These are phyloP conservation scores for Apis florea DNA, from an alignment of 1,140 invertebrate genomes.

Conservation along the genomic window DNA sequence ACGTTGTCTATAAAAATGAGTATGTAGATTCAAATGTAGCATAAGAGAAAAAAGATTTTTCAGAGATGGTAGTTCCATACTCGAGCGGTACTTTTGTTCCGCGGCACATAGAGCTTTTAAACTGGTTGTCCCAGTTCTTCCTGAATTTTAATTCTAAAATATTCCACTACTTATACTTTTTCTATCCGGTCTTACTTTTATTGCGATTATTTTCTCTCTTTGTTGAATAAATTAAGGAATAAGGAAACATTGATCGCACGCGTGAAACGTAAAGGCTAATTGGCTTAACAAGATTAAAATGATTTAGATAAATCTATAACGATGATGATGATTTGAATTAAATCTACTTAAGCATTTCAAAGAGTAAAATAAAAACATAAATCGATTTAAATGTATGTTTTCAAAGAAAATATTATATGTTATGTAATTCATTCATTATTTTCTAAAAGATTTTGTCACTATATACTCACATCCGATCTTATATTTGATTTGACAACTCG, in stretches of 20 bases:
- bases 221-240: conserved; percentile 2
- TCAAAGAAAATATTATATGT: background rate
- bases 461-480: too few relatives aligned
- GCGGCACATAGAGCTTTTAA: conserved; percentile 50
- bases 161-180: conserved; percentile 20
- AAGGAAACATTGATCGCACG: background rate
- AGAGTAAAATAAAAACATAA: background rate
- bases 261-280: background rate
- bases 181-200: background rate
- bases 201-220: conserved; percentile 20
- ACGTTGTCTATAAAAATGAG: conserved; percentile 11
- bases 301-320: background rate
- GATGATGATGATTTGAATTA: background rate
- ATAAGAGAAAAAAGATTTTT: conserved; percentile 59
- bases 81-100: conserved; percentile 41
- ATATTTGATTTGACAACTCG: background rate
- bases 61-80: conserved; percentile 41
- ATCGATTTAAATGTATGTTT: background rate
- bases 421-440: background rate
- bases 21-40: conserved; percentile 41
- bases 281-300: background rate
- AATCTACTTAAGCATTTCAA: background rate
- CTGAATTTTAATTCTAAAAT: conserved; percentile 60
- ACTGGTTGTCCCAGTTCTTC: conserved; percentile 52
- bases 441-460: background rate